Evolutionary conservation across 2,113 vertebrate genomes (phyloP).

Genomic region (Pseudopodoces humilis): DNA sequence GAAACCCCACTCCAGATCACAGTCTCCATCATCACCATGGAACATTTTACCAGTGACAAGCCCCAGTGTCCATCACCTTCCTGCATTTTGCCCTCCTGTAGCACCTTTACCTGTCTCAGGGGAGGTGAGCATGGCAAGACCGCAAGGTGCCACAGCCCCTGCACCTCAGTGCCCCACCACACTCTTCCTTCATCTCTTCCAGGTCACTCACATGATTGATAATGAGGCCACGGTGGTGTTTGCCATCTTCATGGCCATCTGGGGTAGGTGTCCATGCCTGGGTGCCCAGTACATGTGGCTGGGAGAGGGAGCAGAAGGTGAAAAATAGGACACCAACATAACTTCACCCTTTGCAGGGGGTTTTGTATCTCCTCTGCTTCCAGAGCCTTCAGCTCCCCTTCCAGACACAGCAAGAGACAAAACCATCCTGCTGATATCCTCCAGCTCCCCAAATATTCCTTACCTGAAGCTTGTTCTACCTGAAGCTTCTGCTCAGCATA

Average conservation of each 20-base stretch:
- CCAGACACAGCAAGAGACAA: not conserved
- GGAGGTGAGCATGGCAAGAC: not conserved
- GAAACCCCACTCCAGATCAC: not conserved
- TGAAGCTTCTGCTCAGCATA: not conserved
- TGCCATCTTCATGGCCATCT: conserved; percentile 92
- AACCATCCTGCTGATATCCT: not conserved
- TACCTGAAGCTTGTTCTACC: not conserved
- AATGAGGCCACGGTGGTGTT: conserved; percentile 91
- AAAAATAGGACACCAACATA: not conserved
- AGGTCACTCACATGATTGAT: conserved; percentile 93
- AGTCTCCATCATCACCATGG: not conserved
- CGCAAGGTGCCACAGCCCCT: accelerated
- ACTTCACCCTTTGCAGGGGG: not conserved
- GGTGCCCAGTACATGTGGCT: accelerated
- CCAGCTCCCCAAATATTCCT: not conserved
- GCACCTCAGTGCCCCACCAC: not conserved
- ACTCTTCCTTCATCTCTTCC: not conserved
- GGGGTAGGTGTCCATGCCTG: conserved; percentile 80
- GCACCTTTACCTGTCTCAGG: accelerated
- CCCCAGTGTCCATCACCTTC: not conserved
- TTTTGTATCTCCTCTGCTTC: not conserved
- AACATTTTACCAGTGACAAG: not conserved
- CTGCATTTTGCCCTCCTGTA: not conserved
- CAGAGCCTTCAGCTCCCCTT: not conserved
- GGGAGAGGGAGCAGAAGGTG: not conserved